phyloP scores from a whole-genome alignment of 37 sponge, comb jelly and placozoan genomes.

The Ephydatia muelleri region DNA sequence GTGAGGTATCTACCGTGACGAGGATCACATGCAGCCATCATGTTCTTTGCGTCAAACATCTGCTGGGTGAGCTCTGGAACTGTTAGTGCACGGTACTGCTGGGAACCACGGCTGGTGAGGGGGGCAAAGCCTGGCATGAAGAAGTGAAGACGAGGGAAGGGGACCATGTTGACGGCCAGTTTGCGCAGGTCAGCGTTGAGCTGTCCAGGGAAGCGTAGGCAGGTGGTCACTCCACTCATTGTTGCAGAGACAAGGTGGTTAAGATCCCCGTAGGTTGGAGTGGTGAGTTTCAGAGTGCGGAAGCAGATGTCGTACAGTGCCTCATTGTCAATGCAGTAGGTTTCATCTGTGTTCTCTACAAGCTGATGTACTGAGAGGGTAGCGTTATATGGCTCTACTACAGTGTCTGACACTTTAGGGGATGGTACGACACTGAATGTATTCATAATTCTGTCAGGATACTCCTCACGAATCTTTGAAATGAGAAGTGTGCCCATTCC shows the following conservation, averaged over 20 bases:
- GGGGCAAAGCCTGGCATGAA: slow-evolving; percentile 99
- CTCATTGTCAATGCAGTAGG: slow-evolving; percentile 97
- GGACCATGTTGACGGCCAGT: slow-evolving; percentile 96
- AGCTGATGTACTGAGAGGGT: slow-evolving; percentile 98
- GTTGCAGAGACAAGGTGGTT: slow-evolving; percentile 97
- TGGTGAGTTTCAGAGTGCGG: slow-evolving; percentile 95
- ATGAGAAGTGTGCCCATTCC: slow-evolving; percentile 97
- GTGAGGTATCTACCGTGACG: slow-evolving; percentile 99
- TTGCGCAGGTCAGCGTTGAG: slow-evolving; percentile 98
- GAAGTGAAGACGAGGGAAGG: slow-evolving; percentile 99
- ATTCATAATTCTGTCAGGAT: slow-evolving; percentile 96
- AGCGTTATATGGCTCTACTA: slow-evolving; percentile 85
- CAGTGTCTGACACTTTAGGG: slow-evolving; percentile 94
- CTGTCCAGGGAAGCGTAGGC: slow-evolving; percentile 97
- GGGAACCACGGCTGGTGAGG: slow-evolving; percentile 98
- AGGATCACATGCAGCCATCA: slow-evolving; percentile 99
- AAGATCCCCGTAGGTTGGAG: slow-evolving; percentile 91
- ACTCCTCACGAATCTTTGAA: slow-evolving; percentile 98
- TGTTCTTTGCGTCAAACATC: slow-evolving; percentile 99
- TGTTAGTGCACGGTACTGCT: slow-evolving; percentile 91
- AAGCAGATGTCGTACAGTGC: slow-evolving; percentile 98
- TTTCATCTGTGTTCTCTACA: slow-evolving; percentile 99
- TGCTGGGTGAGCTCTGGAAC: slow-evolving; percentile 99
- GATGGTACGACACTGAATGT: slow-evolving; percentile 97
- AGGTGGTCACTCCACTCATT: slow-evolving; percentile 96